phyloP scores from a whole-genome alignment of 2,888 invertebrate species.

The Lingula anatina region DNA sequence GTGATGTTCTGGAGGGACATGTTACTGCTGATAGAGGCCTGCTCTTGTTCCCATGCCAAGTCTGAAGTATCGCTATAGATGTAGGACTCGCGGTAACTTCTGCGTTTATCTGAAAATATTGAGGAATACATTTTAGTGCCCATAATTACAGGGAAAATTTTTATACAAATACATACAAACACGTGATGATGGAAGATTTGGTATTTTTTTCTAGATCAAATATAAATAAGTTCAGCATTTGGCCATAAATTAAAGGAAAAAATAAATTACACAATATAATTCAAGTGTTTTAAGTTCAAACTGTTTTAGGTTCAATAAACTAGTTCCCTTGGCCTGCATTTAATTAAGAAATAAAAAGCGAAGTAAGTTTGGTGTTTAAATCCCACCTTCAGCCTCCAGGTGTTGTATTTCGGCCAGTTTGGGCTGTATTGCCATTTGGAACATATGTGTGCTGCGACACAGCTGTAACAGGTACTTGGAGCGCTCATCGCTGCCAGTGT shows the following conservation, averaged over 20 bases:
- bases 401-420: conserved; percentile 75
- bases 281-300: no score
- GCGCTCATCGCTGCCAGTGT: conserved; percentile 88
- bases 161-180: no score
- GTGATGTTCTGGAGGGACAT: conserved; percentile 25
- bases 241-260: no score
- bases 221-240: no score
- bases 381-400: conserved; percentile 72
- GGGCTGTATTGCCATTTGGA: conserved; percentile 82
- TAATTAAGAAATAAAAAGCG: no score
- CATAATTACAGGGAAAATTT: not conserved
- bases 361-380: no score
- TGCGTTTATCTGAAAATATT: conserved; percentile 57
- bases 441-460: conserved; percentile 88
- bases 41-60: conserved; percentile 36
- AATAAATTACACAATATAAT: no score
- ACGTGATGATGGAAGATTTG: no score
- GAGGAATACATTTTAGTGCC: conserved; percentile 1
- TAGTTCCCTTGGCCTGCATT: no score
- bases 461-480: conserved; percentile 83
- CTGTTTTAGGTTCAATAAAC: no score
- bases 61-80: conserved; percentile 59
- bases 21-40: conserved; percentile 14
- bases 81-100: conserved; percentile 65
- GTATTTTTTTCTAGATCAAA: no score